Base-by-base conservation (phyloP, 2,888 invertebrate species). In the Halictus ligatus region DNA sequence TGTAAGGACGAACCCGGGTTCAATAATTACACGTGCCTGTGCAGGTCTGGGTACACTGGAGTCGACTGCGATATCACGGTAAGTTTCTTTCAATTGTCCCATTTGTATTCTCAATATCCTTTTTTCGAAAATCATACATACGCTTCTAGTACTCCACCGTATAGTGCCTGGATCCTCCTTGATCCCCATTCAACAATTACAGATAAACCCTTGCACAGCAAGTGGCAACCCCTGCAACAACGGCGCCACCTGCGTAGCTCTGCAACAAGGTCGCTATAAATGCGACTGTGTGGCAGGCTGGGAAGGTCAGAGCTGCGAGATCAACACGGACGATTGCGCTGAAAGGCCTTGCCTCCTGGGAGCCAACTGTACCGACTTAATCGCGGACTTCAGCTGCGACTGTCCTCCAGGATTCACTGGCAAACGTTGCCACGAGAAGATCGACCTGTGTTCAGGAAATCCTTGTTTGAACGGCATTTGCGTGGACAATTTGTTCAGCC, bases 281-380 rank as follows among this genome's bases (percentile, higher is more conserved):
- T 99, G 99, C 94, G 98, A 99, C 94, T 99, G 99, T 95, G 96
- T 98, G 79, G 98, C 98, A 35, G 99, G 99, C 67, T 99, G 99
- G 99, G 98, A 99, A 94, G 99, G 99, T 84, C 98, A 98, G 92
- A 97, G 98, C 85, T 99, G 99, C 95, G 98, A 99, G 94, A 96
- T 96, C n/a, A 98, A 99, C 94, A 98, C 97, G 87, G 98, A 99
- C 93, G 99, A 99, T 94, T 99, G 99, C 95, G 97, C 98, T 10
- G 99, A 99, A 94, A 97, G 97, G 89, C 99, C 99, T 46, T 99
- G 99, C 94, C 96, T 99, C 0, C 96, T 99, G 46, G 98, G 98
- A 1, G 97, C 99, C 0, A 98, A 98, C 90, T 99, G 99, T 94
- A 98, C 99, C 0, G 99, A 99, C 95, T 96, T 99, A 90, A 97